These are phyloP conservation scores for Drepana falcataria DNA, from an alignment of 2,888 invertebrate genomes.

Conservation along the genomic window DNA sequence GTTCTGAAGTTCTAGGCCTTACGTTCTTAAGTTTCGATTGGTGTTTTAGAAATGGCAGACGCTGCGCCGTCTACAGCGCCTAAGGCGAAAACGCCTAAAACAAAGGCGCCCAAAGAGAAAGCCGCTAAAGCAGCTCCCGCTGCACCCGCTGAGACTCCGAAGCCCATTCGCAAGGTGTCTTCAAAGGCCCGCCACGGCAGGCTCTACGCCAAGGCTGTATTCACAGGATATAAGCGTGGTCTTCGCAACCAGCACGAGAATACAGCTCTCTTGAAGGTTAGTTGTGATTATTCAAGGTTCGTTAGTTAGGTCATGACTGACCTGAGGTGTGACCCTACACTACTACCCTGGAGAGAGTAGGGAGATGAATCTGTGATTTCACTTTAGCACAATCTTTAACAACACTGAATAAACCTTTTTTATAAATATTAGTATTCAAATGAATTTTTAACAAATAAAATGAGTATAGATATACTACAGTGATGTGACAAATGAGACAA, in stretches of 20 bases:
- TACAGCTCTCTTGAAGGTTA: conserved; percentile 93
- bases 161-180: conserved; percentile 70
- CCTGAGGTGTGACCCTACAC: too few relatives aligned
- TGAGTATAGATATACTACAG: too few relatives aligned
- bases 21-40: conserved; percentile 24
- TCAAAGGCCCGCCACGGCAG: conserved; percentile 85
- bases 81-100: conserved; percentile 75
- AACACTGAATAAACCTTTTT: too few relatives aligned
- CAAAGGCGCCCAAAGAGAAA: conserved; percentile 79
- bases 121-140: conserved; percentile 75
- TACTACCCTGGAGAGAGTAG: too few relatives aligned
- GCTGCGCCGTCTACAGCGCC: conserved; percentile 73
- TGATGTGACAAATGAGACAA: too few relatives aligned
- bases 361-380: too few relatives aligned
- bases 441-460: too few relatives aligned
- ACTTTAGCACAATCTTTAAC: too few relatives aligned
- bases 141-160: conserved; percentile 73
- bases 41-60: conserved; percentile 81
- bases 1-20: conserved; percentile 13
- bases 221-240: conserved; percentile 97
- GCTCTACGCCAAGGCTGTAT: conserved; percentile 97
- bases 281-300: conserved; percentile 10
- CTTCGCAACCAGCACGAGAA: conserved; percentile 98
- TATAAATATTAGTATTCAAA: too few relatives aligned
- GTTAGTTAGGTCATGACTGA: not conserved